These are phyloP conservation scores for Formicarius rufipectus DNA, from an alignment of 2,113 vertebrate species.

Conservation along the genomic window DNA sequence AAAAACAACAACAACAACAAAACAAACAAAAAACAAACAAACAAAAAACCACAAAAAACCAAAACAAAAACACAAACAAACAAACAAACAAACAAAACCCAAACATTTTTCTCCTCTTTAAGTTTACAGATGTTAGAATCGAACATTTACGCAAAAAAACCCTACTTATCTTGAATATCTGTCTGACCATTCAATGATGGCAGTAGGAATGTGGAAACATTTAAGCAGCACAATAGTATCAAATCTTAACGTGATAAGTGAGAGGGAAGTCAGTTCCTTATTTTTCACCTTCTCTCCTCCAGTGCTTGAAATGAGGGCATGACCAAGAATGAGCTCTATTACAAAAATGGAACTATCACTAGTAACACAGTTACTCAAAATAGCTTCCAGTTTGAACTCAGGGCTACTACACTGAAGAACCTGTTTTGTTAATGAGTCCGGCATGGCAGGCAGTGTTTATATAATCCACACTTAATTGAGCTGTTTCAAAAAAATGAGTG, in stretches of 20 bases:
- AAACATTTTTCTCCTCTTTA: background rate
- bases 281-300: background rate
- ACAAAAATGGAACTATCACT: constrained; percentile 65
- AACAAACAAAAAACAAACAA: no score
- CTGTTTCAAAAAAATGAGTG: constrained; percentile 11
- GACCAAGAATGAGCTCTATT: constrained; percentile 57
- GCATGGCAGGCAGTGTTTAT: constrained; percentile 62
- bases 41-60: no score
- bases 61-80: no score
- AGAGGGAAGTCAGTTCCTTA: constrained; percentile 7
- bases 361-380: constrained; percentile 56
- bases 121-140: background rate
- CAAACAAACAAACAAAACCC: no score
- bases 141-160: background rate
- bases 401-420: constrained; percentile 52
- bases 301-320: constrained; percentile 39
- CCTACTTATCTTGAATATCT: background rate
- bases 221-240: constrained; percentile 46
- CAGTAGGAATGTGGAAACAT: constrained; percentile 54
- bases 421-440: constrained; percentile 65
- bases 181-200: background rate
- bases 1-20: no score
- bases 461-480: constrained; percentile 69
- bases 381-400: constrained; percentile 65
- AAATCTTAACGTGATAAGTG: constrained; percentile 36